Base-by-base conservation (phyloP, 2,888 invertebrate genomes). In the Noctua janthe region DNA sequence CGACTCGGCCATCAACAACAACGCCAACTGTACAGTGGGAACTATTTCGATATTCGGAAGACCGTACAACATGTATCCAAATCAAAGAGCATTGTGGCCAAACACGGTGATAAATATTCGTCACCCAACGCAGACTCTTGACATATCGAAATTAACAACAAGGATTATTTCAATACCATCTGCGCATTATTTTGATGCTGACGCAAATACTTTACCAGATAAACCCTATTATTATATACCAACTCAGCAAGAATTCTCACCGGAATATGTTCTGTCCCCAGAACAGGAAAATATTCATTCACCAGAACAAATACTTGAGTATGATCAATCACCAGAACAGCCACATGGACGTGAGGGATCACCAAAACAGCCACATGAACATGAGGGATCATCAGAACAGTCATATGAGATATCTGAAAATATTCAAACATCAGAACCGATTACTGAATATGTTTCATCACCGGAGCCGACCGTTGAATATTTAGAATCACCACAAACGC, bases 1-100 rank as follows among this genome's bases (percentile, higher is more conserved):
- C 11, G 17, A 70, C 20, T 15, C 51, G 54, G 35, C 67, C 51
- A 35, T 39, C 69, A 35, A 84, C 72, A 64, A 73, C 72, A 15
- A 70, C 81, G 1, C 69, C 80, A 29, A 80, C 64, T 6, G 5
- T 23, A 15, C 3, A 17, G 4, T 80, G 80, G 76, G 49, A 10
- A 56, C 5, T 82, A 17, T 75, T 47, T n/a, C 1, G 13, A n/a
- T 13, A 11, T 35, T 23, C 10, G 43, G 1, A 2, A 7, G 29
- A n/a, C 35, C 6, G 10, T 35, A 3, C 20, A n/a, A 7, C 20
- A 35, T 4, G 29, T 1, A 35, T 49, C 66, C 20, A 47, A 51
- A 7, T 6, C 20, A 78, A 29, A 29, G 80, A 69, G 39, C 49
- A 1, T 67, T 56, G 39, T 29, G 54, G 69, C 81, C 17, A 49